Conservation (phyloP, 2,113 vertebrate species). For the Apodemus sylvaticus region DNA sequence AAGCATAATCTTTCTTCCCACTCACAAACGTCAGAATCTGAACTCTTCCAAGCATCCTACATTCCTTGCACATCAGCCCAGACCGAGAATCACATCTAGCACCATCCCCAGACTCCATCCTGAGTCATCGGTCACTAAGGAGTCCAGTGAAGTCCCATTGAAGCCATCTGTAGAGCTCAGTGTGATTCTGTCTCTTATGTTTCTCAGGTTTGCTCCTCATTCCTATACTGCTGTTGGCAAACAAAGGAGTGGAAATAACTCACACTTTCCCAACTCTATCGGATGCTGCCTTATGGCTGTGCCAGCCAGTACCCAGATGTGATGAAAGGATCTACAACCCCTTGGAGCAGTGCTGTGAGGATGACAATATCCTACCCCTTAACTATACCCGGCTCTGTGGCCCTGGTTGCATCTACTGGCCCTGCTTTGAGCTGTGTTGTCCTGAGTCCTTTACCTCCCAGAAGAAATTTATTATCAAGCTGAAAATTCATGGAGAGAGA, state of each 20-base stretch:
- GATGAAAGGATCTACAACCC: background rate
- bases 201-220: accelerated
- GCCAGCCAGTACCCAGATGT: background rate
- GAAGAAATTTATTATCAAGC: background rate
- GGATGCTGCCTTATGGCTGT: background rate
- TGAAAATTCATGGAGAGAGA: background rate
- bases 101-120: background rate
- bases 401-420: background rate
- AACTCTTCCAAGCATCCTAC: background rate
- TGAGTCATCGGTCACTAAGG: background rate
- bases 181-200: background rate
- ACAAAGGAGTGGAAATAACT: background rate
- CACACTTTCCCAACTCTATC: background rate
- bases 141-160: too few species aligned
- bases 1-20: background rate
- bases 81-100: background rate
- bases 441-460: background rate
- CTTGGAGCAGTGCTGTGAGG: background rate
- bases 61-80: background rate
- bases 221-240: too few species aligned
- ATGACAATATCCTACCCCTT: background rate
- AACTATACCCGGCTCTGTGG: background rate
- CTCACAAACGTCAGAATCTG: background rate
- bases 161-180: background rate
- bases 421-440: slow-evolving; percentile 38